These are phyloP conservation scores for Eidolon dupreanum DNA, from an alignment of 2,797 vertebrate genomes.

Conservation along the genomic window DNA sequence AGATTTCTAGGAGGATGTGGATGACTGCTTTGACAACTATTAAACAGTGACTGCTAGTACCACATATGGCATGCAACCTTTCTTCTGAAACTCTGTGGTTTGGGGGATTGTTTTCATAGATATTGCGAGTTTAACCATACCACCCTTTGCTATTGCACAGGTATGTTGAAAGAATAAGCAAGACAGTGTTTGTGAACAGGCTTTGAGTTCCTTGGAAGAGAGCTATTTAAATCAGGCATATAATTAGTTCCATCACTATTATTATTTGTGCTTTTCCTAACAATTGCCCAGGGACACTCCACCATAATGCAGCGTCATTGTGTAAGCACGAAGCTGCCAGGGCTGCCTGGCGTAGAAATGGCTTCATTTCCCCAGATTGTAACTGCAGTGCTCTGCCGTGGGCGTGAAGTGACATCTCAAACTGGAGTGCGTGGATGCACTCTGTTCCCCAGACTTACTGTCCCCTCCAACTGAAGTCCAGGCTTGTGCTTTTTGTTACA, in stretches of 20 bases:
- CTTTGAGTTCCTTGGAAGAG: not conserved
- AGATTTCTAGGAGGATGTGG: not conserved
- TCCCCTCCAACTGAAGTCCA: not conserved
- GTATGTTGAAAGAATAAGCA: not conserved
- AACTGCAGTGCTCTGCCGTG: not conserved
- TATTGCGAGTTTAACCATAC: accelerated
- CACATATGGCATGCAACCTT: accelerated
- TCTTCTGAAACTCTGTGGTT: not conserved
- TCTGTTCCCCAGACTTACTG: not conserved
- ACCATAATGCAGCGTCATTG: accelerated
- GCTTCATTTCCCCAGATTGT: not conserved
- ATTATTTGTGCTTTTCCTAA: not conserved
- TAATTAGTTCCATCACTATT: not conserved
- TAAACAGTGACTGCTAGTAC: not conserved
- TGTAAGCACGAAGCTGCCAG: not conserved
- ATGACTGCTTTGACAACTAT: not conserved
- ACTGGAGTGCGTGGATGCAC: accelerated
- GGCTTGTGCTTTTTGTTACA: too few relatives aligned
- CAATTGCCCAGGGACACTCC: not conserved
- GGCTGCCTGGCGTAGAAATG: not conserved
- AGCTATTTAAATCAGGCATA: not conserved
- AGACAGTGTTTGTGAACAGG: not conserved
- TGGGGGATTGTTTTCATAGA: not conserved
- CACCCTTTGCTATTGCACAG: not conserved
- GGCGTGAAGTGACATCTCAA: not conserved